Evolutionary conservation across 2,113 vertebrate genomes (phyloP).

Genomic region (Alosa alosa): DNA sequence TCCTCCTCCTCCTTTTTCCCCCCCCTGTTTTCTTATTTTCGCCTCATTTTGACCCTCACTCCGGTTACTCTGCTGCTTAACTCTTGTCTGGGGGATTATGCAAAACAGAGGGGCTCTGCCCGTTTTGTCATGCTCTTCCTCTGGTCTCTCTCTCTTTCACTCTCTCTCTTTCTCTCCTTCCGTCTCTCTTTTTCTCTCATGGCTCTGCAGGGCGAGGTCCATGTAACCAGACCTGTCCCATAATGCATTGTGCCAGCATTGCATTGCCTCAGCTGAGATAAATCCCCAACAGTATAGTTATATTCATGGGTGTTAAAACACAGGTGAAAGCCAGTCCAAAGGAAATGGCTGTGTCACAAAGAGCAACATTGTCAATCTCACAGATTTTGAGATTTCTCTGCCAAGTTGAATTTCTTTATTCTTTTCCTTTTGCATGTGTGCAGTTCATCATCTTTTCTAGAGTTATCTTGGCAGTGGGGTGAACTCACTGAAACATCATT

Average conservation of each 20-base stretch:
- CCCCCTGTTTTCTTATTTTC: neutral
- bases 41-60: neutral
- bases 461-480: neutral
- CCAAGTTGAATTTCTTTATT: neutral
- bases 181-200: neutral
- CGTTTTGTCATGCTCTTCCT: neutral
- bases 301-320: neutral
- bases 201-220: neutral
- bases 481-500: neutral
- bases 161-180: neutral
- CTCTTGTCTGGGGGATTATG: slow-evolving; percentile 16
- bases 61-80: neutral
- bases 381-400: neutral
- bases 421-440: neutral
- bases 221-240: neutral
- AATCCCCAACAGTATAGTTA: neutral
- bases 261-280: neutral
- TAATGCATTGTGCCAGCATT: neutral
- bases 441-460: neutral
- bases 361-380: neutral
- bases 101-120: neutral
- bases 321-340: neutral
- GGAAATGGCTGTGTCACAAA: neutral
- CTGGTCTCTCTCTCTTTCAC: neutral
- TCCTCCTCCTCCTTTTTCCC: neutral